Conservation (phyloP, 2,888 invertebrate genomes). For the Hyles lineata region DNA sequence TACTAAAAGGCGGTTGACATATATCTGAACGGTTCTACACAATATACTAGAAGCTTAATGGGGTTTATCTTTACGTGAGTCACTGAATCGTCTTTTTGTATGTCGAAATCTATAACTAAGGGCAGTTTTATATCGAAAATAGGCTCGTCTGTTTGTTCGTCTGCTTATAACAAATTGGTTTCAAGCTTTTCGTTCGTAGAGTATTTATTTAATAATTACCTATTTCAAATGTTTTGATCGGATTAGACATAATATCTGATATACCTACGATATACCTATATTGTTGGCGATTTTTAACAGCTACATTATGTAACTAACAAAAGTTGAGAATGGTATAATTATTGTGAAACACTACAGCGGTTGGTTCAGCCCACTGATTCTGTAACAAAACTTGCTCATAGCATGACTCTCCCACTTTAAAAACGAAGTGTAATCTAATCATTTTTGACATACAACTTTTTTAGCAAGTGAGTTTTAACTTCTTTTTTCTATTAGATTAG, state of each 20-base stretch:
- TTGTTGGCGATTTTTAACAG: neutral
- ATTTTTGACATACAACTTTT: too few relatives aligned
- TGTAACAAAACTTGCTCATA: too few relatives aligned
- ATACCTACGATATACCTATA: neutral
- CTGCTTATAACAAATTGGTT: neutral
- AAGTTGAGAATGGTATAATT: too few relatives aligned
- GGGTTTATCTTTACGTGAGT: conserved; percentile 4
- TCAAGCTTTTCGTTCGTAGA: too few relatives aligned
- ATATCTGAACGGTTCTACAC: conserved; percentile 8
- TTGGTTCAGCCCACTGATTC: too few relatives aligned
- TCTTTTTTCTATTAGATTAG: too few relatives aligned
- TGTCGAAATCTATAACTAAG: neutral
- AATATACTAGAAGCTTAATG: neutral
- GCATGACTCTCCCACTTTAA: too few relatives aligned
- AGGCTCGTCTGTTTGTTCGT: neutral
- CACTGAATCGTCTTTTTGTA: neutral
- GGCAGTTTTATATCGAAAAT: neutral
- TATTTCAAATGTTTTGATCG: neutral
- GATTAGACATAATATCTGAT: neutral
- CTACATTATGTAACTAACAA: too few relatives aligned
- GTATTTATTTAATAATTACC: too few relatives aligned
- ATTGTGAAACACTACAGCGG: too few relatives aligned
- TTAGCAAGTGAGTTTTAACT: too few relatives aligned
- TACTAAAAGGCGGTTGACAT: conserved; percentile 12
- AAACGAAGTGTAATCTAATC: too few relatives aligned